Evolutionary conservation across 2,797 vertebrate genomes (phyloP).

Genomic region (Limosa lapponica): DNA sequence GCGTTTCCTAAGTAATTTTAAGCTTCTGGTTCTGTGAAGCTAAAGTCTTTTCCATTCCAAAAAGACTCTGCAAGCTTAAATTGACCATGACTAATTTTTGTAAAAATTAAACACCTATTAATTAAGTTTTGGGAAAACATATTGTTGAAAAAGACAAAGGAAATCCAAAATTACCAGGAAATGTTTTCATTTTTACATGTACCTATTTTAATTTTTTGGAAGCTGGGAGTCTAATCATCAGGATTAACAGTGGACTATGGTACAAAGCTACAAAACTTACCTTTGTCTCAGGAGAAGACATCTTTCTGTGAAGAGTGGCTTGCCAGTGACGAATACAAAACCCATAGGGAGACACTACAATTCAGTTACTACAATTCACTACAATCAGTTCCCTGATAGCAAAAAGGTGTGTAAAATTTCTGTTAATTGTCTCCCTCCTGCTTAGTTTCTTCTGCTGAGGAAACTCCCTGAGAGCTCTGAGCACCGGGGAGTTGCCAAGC

Average conservation of each 20-base stretch:
- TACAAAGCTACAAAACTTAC: not conserved
- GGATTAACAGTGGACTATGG: not conserved
- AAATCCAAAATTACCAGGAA: not conserved
- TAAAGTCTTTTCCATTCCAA: not conserved
- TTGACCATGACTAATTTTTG: not conserved
- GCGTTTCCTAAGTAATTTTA: not conserved
- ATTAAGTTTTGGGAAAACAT: not conserved
- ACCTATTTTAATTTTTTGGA: not conserved
- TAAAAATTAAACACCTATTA: not conserved
- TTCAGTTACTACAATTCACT: not conserved
- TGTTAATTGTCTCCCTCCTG: not conserved
- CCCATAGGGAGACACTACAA: fast-evolving
- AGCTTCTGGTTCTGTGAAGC: not conserved
- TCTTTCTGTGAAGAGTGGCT: not conserved
- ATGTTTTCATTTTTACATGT: not conserved
- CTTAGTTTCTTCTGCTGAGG: not conserved
- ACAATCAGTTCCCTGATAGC: not conserved
- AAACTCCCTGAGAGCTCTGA: not conserved
- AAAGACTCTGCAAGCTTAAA: not conserved
- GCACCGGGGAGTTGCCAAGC: not conserved
- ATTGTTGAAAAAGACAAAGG: not conserved
- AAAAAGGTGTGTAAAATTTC: not conserved
- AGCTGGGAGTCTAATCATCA: not conserved
- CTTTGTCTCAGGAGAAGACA: not conserved
- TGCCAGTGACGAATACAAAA: not conserved